These are phyloP conservation scores for Ips nitidus DNA, from an alignment of 1,140 invertebrate genomes.

Conservation along the genomic window DNA sequence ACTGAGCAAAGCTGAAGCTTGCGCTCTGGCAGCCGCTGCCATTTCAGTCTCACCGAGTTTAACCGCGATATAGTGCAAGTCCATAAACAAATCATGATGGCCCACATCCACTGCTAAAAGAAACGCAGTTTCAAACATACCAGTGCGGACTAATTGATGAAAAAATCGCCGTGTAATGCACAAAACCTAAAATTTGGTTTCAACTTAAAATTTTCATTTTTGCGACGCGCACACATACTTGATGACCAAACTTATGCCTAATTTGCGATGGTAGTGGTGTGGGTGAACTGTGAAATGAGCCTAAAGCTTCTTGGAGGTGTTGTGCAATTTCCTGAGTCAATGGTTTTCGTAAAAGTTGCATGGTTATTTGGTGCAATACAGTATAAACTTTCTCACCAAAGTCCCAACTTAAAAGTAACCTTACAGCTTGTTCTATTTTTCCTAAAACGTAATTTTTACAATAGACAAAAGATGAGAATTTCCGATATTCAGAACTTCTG, in stretches of 20 bases:
- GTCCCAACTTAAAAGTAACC: conserved; percentile 72
- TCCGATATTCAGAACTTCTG: neutral
- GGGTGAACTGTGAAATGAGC: conserved; percentile 68
- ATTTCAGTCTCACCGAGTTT: conserved; percentile 68
- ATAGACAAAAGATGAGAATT: neutral
- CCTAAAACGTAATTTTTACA: conserved; percentile 39
- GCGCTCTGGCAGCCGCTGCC: conserved; percentile 72
- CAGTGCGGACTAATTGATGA: conserved; percentile 74
- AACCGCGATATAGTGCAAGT: conserved; percentile 78
- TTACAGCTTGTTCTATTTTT: conserved; percentile 69
- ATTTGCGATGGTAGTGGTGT: conserved; percentile 66
- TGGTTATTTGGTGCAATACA: conserved; percentile 70
- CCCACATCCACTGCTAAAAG: conserved; percentile 81
- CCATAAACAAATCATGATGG: conserved; percentile 81
- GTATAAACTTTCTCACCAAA: conserved; percentile 65
- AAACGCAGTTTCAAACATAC: conserved; percentile 82
- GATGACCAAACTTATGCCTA: conserved; percentile 55
- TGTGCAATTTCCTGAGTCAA: conserved; percentile 65
- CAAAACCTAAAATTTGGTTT: conserved; percentile 59
- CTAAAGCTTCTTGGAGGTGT: conserved; percentile 69
- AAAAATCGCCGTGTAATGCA: conserved; percentile 77
- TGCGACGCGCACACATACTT: conserved; percentile 33
- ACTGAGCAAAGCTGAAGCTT: conserved; percentile 67
- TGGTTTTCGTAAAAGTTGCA: conserved; percentile 67
- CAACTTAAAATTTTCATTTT: conserved; percentile 58